Evolutionary conservation across 1,140 invertebrate species (phyloP), one percentile per base, ranked within the genome.

Genomic region (Prorops nasuta): DNA sequence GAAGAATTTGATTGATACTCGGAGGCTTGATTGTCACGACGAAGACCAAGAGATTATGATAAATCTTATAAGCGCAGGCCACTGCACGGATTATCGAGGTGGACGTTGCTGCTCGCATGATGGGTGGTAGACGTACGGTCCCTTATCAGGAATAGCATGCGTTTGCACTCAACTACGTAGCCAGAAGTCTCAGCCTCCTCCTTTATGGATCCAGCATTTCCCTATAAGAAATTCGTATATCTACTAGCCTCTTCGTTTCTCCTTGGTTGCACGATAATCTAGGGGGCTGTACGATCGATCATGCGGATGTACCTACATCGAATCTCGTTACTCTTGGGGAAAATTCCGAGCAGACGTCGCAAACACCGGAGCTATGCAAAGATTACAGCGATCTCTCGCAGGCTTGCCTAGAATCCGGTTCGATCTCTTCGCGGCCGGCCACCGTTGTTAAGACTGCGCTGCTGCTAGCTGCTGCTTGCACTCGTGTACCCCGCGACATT

Each of bases 141-240:
- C 15, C 53, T 66, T 64, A 66, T 66, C 63, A 39, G 41, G 28
- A 20, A 40, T 24, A 60, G 61, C 59, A 66, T 66, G 61, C 51
- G 44, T 66, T 66, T 64, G 63, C 63, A 66, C 63, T 66, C 60
- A 62, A 52, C 52, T 59, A 46, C 40, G 44, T n/a, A n/a, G n/a
- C 24, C 34, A 32, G 20, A 14, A 14, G 32, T 49, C 24, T 17
- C 24, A 28, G n/a, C 7, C 24, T 58, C 28, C 44, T 19, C 19
- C 32, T 58, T 51, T 38, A 18, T 41, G 36, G 19, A 48, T 42
- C 39, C 31, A 12, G n/a, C n/a, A n/a, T n/a, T n/a, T n/a, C n/a
- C n/a, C n/a, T n/a, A n/a, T n/a, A n/a, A n/a, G n/a, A n/a, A n/a
- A n/a, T n/a, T n/a, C n/a, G n/a, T n/a, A n/a, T n/a, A n/a, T n/a